Evolutionary conservation across 2,797 vertebrate species (phyloP).

Genomic region (Catamblyrhynchus diadema): DNA sequence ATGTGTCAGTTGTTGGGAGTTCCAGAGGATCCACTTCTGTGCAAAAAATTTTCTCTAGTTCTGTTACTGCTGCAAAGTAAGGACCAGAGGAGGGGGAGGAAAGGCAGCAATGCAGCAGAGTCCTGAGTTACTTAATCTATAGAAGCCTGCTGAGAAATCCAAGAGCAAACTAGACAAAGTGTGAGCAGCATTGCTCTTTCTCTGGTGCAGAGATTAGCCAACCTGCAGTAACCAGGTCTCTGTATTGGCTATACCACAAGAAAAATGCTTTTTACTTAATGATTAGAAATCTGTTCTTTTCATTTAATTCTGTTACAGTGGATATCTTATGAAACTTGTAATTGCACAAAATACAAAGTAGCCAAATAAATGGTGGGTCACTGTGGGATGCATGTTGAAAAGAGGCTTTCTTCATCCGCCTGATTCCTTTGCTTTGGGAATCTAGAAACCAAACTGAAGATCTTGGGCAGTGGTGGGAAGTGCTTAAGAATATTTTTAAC

Average conservation of each 20-base stretch:
- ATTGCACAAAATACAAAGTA: not conserved
- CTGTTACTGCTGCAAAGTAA: not conserved
- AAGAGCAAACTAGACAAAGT: not conserved
- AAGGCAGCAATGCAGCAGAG: not conserved
- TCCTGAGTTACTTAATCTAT: not conserved
- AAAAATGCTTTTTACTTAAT: not conserved
- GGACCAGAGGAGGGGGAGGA: accelerated
- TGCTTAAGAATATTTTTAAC: not conserved
- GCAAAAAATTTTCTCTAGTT: not conserved
- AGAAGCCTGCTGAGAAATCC: not conserved
- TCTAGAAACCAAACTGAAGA: not conserved
- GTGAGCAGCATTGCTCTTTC: not conserved
- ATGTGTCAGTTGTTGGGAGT: not conserved
- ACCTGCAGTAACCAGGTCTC: not conserved
- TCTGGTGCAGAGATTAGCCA: not conserved
- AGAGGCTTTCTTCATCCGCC: not conserved
- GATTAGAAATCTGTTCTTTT: not conserved
- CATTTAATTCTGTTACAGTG: not conserved
- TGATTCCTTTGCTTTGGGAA: not conserved
- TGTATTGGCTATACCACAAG: not conserved
- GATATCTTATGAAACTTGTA: not conserved
- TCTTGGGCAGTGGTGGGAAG: not conserved
- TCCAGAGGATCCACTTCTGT: not conserved
- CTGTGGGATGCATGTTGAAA: not conserved
- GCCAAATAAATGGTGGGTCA: not conserved